Evolutionary conservation across 1,140 invertebrate genomes (phyloP), one percentile per base, ranked within the genome.

Genomic region (Pseudomyrmex dendroicus): DNA sequence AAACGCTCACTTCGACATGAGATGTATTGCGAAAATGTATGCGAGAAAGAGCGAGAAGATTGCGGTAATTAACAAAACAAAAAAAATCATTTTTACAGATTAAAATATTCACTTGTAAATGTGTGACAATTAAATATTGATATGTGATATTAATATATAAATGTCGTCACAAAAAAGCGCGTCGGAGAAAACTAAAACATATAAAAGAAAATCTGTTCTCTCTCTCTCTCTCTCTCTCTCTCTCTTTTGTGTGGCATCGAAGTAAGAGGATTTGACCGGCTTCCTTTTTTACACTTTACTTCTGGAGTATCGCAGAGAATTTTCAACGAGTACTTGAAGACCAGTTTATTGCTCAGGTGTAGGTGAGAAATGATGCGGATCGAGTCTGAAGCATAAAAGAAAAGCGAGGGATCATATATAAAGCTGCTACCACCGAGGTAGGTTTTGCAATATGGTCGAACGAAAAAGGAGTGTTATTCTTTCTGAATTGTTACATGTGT

Each of bases 361-460:
- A 88, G 78, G 54, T 89, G 87, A 88, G 73, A 89, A 88, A 88
- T 80, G 83, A 83, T 76, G 74, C 67, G 76, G 66, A 82, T 73
- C 20, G 35, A 78, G 76, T 76, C 46, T 48, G 46, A 61, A 63
- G 64, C 63, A 78, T 83, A 85, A 88, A 88, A 88, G 84, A 88
- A 85, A 88, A 85, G 83, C 73, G 73, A 52, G 59, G 72, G 73
- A 88, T 88, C 86, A 78, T 85, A 85, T 88, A 88, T 87, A 85
- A 88, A 83, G 62, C 77, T 25, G 57, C 62, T 61, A 50, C 12
- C 46, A 64, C 52, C 22, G 66, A 61, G 86, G 87, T 46, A 68
- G 72, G 50, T 20, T 12, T 48, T 25, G 52, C 76, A 59, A 78
- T 48, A 72, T 59, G 12, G 64, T 17, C 9, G 35, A 78, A 52